These are phyloP conservation scores for Glyptemys insculpta DNA, from an alignment of 2,797 vertebrate genomes.

Conservation along the genomic window DNA sequence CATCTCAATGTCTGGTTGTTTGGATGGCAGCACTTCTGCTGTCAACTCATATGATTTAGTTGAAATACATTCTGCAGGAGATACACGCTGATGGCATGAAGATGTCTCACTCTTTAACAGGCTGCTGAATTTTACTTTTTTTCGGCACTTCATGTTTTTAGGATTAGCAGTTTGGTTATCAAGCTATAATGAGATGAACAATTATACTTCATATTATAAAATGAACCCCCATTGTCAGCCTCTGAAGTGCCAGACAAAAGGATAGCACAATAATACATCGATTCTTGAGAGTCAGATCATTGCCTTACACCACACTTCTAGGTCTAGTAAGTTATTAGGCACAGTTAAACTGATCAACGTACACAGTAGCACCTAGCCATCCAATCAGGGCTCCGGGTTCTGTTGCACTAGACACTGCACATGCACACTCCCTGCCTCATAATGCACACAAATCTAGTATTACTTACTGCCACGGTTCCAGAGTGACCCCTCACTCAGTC, in stretches of 20 bases:
- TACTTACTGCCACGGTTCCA: not conserved
- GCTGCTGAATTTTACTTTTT: not conserved
- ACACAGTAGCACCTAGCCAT: not conserved
- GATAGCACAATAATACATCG: not conserved
- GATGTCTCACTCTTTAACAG: rapidly evolving
- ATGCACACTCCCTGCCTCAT: not conserved
- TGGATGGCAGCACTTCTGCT: not conserved
- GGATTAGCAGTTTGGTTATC: not conserved
- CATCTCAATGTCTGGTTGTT: not conserved
- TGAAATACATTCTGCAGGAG: not conserved
- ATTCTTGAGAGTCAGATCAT: not conserved
- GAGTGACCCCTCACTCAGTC: not conserved
- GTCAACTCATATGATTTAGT: not conserved
- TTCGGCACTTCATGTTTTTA: slow-evolving; percentile 18
- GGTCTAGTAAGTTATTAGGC: not conserved
- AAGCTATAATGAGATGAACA: slow-evolving; percentile 27
- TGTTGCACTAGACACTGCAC: not conserved
- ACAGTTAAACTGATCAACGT: not conserved
- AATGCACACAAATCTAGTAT: not conserved
- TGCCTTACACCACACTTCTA: not conserved
- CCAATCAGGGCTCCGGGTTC: not conserved
- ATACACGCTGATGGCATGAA: not conserved
- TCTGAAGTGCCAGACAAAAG: not conserved
- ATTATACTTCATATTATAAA: not conserved
- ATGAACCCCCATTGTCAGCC: rapidly evolving